Base-by-base conservation (phyloP, 2,113 vertebrate genomes). In the Phoenicopterus ruber region DNA sequence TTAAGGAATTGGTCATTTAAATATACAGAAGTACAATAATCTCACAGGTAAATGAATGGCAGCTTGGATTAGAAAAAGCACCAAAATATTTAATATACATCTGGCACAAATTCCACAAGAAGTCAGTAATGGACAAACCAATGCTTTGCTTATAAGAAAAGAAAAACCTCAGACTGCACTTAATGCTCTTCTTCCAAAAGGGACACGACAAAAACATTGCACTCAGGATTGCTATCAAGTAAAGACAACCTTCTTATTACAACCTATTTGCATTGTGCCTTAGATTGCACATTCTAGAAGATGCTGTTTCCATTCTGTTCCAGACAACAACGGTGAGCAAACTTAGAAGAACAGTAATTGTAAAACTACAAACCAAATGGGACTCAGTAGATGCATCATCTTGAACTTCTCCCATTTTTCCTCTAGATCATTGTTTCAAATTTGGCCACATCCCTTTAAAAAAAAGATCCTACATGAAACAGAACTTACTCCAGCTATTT, bases 1-100 rank as follows among this genome's bases (percentile, higher is more conserved):
- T 90, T 74, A 90, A 86, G 88, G 92, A 86, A 52, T 65, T 69
- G 82, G 72, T 97, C 67, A 80, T 94, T 96, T 93, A 88, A 95
- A 95, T 95, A 96, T 81, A 96, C 94, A 97, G 73, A 93, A 96
- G 36, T 88, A 97, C 89, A 97, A 67, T 63, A 95, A 89, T 87
- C 73, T 96, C 94, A 96, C 78, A 95, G 93, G 84, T 83, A 94
- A 96, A 97, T 92, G 91, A 97, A 97, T 46, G 91, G 95, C 94
- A 97, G 73, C 88, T 96, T 89, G 82, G 91, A 94, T 97, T 97
- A 97, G 91, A 97, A 97, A 97, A 97, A 97, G 95, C 95, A 97
- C 97, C 97, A 97, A 97, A 97, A 97, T 97, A 97, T 97, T 97
- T 97, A 97, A 97, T 97, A 95, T 95, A 97, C 97, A 97, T 97